These are phyloP conservation scores for Abrostola tripartita DNA, from an alignment of 2,888 invertebrate genomes.

Conservation along the genomic window DNA sequence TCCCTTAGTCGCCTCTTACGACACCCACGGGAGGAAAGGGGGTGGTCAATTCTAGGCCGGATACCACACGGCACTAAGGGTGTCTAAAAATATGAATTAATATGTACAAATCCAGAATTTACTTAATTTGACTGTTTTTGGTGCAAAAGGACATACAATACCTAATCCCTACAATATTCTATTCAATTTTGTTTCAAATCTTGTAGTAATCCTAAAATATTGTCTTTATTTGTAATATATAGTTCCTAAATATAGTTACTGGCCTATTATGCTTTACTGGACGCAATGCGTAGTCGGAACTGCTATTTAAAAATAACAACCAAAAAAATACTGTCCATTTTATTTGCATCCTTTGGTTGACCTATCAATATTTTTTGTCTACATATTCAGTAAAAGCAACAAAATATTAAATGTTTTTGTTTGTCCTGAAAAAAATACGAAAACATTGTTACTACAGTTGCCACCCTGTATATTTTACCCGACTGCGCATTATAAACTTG, in stretches of 20 bases:
- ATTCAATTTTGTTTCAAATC: conserved; percentile 9
- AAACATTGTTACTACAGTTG: neutral
- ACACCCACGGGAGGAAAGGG: too few relatives aligned
- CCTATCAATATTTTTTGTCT: conserved; percentile 1
- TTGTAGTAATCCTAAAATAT: conserved; percentile 25
- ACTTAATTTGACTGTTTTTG: neutral
- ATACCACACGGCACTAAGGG: too few relatives aligned
- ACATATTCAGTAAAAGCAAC: neutral
- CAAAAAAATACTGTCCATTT: neutral
- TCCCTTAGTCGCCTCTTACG: too few relatives aligned
- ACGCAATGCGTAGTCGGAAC: conserved; percentile 33
- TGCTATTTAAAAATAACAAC: neutral
- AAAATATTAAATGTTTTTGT: neutral
- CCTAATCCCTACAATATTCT: conserved; percentile 1
- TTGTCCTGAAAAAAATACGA: neutral
- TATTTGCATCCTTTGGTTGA: neutral
- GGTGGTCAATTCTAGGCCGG: too few relatives aligned
- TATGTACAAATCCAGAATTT: too few relatives aligned
- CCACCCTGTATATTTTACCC: conserved; percentile 13
- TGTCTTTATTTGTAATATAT: conserved; percentile 55
- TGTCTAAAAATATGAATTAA: too few relatives aligned
- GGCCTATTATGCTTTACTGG: conserved; percentile 56
- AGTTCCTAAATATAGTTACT: conserved; percentile 59
- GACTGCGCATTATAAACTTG: conserved; percentile 42
- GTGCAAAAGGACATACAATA: conserved; percentile 13